Conservation (phyloP, 2,113 vertebrate genomes). For the Xiphorhynchus elegans region DNA sequence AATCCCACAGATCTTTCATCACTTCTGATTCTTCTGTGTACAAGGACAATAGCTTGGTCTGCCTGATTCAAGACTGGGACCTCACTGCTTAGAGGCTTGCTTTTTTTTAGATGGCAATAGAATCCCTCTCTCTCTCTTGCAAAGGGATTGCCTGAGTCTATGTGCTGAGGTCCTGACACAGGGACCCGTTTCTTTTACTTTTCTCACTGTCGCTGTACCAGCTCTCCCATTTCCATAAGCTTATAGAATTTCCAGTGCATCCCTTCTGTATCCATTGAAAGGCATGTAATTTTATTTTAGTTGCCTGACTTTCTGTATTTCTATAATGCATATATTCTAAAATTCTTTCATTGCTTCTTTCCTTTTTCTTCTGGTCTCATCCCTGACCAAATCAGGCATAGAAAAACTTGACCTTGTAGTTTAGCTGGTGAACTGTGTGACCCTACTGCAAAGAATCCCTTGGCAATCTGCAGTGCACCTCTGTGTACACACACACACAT, state of each 20-base stretch:
- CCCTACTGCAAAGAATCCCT: background rate
- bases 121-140: background rate
- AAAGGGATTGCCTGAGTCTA: background rate
- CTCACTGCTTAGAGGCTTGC: background rate
- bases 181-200: background rate
- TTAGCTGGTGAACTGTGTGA: background rate
- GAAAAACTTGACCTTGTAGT: background rate
- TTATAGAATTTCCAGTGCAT: background rate
- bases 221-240: background rate
- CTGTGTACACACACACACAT: background rate
- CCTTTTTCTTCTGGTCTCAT: background rate
- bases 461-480: background rate
- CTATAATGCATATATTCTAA: background rate
- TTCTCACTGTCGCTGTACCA: background rate
- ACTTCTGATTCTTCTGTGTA: background rate
- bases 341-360: background rate
- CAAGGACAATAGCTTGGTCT: background rate
- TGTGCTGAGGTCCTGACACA: background rate
- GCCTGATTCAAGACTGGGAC: background rate
- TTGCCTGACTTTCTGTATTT: background rate
- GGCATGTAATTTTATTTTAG: background rate
- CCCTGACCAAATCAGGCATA: background rate
- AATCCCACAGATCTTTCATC: background rate
- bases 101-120: background rate
- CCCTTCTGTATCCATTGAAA: background rate